Conservation (phyloP, 2,797 vertebrate species). For the Neostethus bicornis region DNA sequence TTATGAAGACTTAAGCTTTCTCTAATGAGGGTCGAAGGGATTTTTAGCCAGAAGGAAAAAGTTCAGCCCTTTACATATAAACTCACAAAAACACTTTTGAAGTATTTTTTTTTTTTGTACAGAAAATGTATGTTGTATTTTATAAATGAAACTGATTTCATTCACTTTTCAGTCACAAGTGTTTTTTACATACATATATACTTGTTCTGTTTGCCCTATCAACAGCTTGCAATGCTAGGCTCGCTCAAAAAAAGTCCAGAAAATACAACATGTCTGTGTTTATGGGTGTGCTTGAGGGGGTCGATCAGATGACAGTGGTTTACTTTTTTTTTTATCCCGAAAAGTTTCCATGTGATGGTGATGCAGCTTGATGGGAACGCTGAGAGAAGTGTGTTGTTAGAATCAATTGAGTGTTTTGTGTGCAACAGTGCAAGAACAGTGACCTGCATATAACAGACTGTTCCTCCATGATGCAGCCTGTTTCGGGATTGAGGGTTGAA, state of each 20-base stretch:
- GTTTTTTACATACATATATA: conserved; percentile 8
- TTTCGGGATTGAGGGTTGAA: conserved; percentile 19
- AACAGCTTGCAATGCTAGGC: conserved; percentile 21
- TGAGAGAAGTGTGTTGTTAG: conserved; percentile 15
- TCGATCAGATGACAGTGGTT: conserved; percentile 70
- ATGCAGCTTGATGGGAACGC: conserved; percentile 29
- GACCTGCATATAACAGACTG: conserved; percentile 3
- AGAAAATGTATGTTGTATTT: neutral
- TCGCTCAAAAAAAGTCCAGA: conserved; percentile 33
- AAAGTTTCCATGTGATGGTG: conserved; percentile 62
- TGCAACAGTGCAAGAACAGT: conserved; percentile 3
- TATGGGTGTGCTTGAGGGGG: conserved; percentile 20
- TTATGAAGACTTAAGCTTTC: conserved; percentile 2
- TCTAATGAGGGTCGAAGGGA: conserved; percentile 14
- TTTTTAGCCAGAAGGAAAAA: conserved; percentile 11
- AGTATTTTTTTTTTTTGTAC: too few species aligned
- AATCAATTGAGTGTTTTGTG: conserved; percentile 18
- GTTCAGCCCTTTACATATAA: conserved; percentile 19
- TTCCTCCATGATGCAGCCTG: conserved; percentile 1
- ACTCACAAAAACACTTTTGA: too few species aligned
- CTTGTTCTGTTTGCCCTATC: conserved; percentile 27
- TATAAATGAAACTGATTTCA: conserved; percentile 4
- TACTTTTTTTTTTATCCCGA: conserved; percentile 26
- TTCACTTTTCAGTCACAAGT: conserved; percentile 25
- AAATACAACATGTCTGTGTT: conserved; percentile 30